A percentile compares a stretch with the other conserved stretches of the same genome.
phyloP scores from a whole-genome alignment of 2,797 vertebrate species.

The Sylvia borin region DNA sequence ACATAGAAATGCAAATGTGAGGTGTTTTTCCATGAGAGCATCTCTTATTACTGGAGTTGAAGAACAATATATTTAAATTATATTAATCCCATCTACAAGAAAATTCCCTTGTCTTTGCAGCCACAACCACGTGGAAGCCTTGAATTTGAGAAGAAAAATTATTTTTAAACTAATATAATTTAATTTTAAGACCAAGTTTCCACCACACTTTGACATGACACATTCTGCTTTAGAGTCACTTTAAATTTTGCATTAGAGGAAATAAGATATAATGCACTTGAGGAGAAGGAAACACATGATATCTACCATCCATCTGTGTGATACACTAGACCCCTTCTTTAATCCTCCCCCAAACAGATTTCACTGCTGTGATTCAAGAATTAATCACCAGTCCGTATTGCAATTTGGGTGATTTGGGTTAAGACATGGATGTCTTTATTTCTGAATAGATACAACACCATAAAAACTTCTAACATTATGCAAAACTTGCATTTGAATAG shows the following conservation, averaged over 20 bases:
- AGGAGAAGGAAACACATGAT: not conserved
- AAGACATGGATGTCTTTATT: not conserved
- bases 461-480: not conserved
- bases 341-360: not conserved
- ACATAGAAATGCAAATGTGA: not conserved
- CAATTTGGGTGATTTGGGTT: not conserved
- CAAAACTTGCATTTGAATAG: not conserved
- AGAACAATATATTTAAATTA: not conserved
- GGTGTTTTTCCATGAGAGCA: not conserved
- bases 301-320: not conserved
- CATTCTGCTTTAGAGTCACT: not conserved
- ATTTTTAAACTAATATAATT: not conserved
- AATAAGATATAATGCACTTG: not conserved
- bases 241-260: not conserved
- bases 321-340: not conserved
- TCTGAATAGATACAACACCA: not conserved
- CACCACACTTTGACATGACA: not conserved
- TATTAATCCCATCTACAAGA: not conserved
- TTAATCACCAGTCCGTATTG: not conserved
- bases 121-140: not conserved
- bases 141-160: not conserved
- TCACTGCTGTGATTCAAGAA: not conserved
- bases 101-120: not conserved
- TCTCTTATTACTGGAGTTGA: not conserved
- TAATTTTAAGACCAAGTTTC: not conserved